phyloP scores from a whole-genome alignment of 2,113 vertebrate genomes.

The Antechinus stuartii region DNA sequence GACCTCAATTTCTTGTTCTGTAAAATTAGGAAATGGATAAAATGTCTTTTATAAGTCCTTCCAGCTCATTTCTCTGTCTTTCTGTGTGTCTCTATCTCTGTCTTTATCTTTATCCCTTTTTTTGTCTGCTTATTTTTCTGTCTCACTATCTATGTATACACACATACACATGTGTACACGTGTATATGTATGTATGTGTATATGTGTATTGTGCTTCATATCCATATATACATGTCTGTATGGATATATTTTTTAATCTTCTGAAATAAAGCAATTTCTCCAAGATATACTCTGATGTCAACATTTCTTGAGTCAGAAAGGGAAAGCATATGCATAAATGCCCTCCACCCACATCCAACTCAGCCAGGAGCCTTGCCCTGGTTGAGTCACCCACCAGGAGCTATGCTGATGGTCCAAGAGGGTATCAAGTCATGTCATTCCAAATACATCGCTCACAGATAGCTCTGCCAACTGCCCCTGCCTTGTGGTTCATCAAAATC shows the following conservation, averaged over 20 bases:
- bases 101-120: no score
- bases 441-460: not conserved
- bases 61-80: no score
- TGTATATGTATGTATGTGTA: no score
- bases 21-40: not conserved
- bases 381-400: conserved; percentile 55
- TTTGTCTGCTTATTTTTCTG: not conserved
- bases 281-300: conserved; percentile 38
- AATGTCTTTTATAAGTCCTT: not conserved
- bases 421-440: not conserved
- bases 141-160: not conserved
- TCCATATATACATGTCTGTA: no score
- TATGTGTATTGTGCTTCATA: not conserved
- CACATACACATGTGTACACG: no score
- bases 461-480: not conserved
- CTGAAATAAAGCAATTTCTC: conserved; percentile 46
- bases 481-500: not conserved
- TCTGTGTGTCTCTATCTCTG: no score
- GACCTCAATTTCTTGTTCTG: not conserved
- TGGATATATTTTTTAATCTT: not conserved
- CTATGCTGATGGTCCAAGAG: not conserved
- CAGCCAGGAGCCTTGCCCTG: not conserved
- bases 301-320: conserved; percentile 57
- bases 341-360: conserved; percentile 48
- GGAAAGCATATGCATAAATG: conserved; percentile 42